A percentile compares a stretch with the other conserved stretches of the same genome.
Conservation (phyloP, 1,140 invertebrate species). For the Conopomorpha cramerella region DNA sequence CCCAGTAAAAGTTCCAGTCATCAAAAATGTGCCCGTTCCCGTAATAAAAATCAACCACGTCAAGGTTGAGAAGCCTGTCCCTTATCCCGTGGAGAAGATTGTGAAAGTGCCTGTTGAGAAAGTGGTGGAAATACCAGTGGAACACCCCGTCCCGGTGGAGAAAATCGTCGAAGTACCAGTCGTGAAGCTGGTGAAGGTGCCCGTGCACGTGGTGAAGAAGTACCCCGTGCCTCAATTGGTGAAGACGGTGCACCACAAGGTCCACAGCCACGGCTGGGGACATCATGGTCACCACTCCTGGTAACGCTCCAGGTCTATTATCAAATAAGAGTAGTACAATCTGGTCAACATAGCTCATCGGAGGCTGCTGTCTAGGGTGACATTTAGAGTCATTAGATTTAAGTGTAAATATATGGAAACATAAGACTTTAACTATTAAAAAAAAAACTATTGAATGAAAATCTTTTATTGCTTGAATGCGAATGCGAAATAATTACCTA, state of each 20-base stretch:
- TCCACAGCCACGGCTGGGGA: not conserved
- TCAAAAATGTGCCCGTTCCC: constrained; percentile 41
- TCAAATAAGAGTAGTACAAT: no score
- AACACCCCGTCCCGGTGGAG: constrained; percentile 42
- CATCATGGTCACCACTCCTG: constrained; percentile 13
- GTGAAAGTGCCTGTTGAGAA: constrained; percentile 43
- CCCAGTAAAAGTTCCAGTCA: constrained; percentile 46
- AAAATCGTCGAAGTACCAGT: constrained; percentile 44
- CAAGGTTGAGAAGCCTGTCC: constrained; percentile 47
- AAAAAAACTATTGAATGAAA: no score
- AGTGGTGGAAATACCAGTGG: constrained; percentile 39
- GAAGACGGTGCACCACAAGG: constrained; percentile 41
- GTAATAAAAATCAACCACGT: constrained; percentile 48
- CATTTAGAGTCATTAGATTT: constrained; percentile 58
- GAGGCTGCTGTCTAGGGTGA: constrained; percentile 54
- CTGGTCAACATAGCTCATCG: constrained; percentile 35
- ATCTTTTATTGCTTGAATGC: no score
- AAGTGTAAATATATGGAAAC: no score
- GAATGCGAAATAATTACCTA: no score
- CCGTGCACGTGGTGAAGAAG: constrained; percentile 38
- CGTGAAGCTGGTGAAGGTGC: constrained; percentile 36
- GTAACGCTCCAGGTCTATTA: constrained; percentile 12
- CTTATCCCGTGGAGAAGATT: constrained; percentile 49
- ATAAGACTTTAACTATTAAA: no score
- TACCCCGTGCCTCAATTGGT: constrained; percentile 44